A percentile compares a stretch with the other conserved stretches of the same genome.
Evolutionary conservation across 37 sponge, comb jelly and placozoan species (phyloP).

Genomic region (Spongilla lacustris): DNA sequence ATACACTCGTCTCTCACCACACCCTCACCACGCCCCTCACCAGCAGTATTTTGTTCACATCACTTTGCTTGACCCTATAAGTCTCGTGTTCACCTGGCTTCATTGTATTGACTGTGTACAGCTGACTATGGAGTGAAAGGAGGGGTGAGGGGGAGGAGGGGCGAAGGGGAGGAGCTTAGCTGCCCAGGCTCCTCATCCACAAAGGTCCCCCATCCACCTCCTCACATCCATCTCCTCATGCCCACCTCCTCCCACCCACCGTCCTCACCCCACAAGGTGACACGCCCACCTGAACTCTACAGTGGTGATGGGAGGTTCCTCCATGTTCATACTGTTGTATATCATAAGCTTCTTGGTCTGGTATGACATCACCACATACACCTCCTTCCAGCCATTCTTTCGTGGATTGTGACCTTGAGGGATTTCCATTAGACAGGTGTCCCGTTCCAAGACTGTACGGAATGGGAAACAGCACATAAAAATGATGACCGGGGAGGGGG

Average conservation of each 20-base stretch:
- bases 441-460: slow-evolving; percentile 25
- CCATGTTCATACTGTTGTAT: slow-evolving; percentile 63
- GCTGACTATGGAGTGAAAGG: slow-evolving; percentile 37
- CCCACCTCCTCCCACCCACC: too few relatives aligned
- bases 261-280: background rate
- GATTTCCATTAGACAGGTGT: slow-evolving; percentile 61
- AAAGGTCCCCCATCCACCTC: background rate
- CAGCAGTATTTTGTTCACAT: slow-evolving; percentile 56
- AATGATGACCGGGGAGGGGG: background rate
- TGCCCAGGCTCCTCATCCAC: too few relatives aligned
- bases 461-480: background rate
- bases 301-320: slow-evolving; percentile 41
- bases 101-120: slow-evolving; percentile 66
- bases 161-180: slow-evolving; percentile 1
- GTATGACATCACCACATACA: slow-evolving; percentile 76
- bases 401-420: slow-evolving; percentile 66
- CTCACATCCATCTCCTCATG: too few relatives aligned
- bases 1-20: too few relatives aligned
- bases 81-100: slow-evolving; percentile 74
- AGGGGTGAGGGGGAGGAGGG: background rate
- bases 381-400: slow-evolving; percentile 83
- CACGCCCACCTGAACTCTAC: slow-evolving; percentile 53
- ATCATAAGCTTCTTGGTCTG: slow-evolving; percentile 48
- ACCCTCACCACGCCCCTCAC: slow-evolving; percentile 10
- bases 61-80: slow-evolving; percentile 63